phyloP scores from a whole-genome alignment of 2,888 invertebrate species.

The Epistrophella euchroma region DNA sequence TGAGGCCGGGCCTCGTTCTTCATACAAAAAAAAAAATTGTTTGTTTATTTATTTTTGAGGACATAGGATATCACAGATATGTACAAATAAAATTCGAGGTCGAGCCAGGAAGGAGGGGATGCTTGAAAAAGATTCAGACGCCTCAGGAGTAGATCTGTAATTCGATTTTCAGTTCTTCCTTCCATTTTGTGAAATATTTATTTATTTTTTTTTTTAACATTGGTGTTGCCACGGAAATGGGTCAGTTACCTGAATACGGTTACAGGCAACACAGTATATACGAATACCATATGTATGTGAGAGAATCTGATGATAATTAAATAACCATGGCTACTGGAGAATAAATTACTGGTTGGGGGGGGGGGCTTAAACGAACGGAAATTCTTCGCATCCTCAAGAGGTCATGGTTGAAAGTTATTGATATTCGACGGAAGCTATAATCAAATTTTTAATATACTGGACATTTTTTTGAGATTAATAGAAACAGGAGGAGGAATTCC shows the following conservation, averaged over 20 bases:
- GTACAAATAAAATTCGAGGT: slow-evolving; percentile 3
- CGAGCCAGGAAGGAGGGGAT: neutral
- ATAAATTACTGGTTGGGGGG: slow-evolving; percentile 30
- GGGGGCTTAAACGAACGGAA: slow-evolving; percentile 41
- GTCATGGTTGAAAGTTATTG: slow-evolving; percentile 48
- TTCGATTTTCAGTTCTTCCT: slow-evolving; percentile 58
- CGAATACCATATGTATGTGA: slow-evolving; percentile 2
- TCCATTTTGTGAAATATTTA: neutral
- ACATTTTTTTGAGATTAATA: neutral
- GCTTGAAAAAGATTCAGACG: slow-evolving; percentile 34
- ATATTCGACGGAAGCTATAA: slow-evolving; percentile 8
- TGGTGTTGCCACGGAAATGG: slow-evolving; percentile 53
- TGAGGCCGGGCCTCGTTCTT: neutral
- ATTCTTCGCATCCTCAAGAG: slow-evolving; percentile 35
- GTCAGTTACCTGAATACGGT: slow-evolving; percentile 55
- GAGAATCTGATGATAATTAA: slow-evolving; percentile 53
- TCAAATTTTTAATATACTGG: slow-evolving; percentile 6
- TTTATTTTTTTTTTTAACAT: neutral
- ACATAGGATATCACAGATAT: slow-evolving; percentile 16
- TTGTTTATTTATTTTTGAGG: slow-evolving; percentile 42
- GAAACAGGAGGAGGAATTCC: neutral
- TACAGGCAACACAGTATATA: slow-evolving; percentile 16
- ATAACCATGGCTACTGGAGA: slow-evolving; percentile 52
- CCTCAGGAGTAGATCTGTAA: slow-evolving; percentile 55
- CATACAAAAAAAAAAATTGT: neutral